Evolutionary conservation across 2,113 vertebrate species (phyloP), one percentile per base, ranked within the genome.

Genomic region (Probosciger aterrimus): DNA sequence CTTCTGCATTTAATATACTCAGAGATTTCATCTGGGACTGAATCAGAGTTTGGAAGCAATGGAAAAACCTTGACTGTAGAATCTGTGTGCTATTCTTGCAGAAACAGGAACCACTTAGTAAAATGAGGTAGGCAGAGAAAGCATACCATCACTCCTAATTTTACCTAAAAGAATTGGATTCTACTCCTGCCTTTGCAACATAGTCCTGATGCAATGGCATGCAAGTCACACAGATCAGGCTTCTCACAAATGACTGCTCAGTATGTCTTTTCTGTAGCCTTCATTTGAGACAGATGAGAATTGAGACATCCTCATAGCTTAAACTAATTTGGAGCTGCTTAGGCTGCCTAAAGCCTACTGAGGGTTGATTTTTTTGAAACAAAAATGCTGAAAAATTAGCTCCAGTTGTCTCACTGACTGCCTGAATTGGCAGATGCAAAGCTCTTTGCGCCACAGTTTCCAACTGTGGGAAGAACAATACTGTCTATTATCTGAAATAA

Each of bases 361-460:
- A 60, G 7, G 22, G 19, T 57, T 70, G 62, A 55, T 46, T 82
- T 76, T 25, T 90, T 64, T 82, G 47, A 68, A 71, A 50, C 4
- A 69, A 13, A 68, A 91, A 25, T 41, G 28, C 68, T 77, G 60
- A 53, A 78, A 67, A 67, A 59, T 25, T 27, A 71, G 28, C n/a
- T 91, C 55, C 33, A 5, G 27, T 74, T 92, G 18, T 82, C 47
- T 94, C 5, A 47, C 30, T 63, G 49, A 46, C 50, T 67, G 19
- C 10, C 47, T 6, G 3, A 78, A 69, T 52, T 27, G 46, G 65
- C 3, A 3, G 50, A 81, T 33, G 18, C 28, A 35, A 86, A 94
- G 11, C 18, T 11, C n/a, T 23, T 43, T 64, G n/a, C 6, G 3
- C 41, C 60, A 31, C 0, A 0, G 18, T 55, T 89, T 74, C 62